A percentile compares a stretch with the other conserved stretches of the same genome.
Conservation (phyloP, 2,888 invertebrate genomes). For the Eupelmus urozonus region DNA sequence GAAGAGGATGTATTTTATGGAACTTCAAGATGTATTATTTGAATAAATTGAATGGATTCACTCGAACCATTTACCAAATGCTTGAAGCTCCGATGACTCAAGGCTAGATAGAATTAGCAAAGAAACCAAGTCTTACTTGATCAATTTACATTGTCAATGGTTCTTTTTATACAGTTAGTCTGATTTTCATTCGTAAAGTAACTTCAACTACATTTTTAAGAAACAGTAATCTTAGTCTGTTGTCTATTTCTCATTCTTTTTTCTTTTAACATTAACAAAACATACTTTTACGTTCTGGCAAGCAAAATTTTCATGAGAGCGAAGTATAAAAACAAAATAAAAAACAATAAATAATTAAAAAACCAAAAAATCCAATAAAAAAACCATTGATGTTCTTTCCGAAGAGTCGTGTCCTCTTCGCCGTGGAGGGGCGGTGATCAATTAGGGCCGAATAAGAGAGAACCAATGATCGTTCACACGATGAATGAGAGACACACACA, state of each 20-base stretch:
- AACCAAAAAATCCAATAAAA: constrained; percentile 68
- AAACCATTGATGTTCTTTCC: constrained; percentile 77
- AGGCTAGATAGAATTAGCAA: constrained; percentile 31
- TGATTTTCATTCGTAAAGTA: constrained; percentile 38
- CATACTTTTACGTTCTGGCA: constrained; percentile 65
- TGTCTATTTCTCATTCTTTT: constrained; percentile 62
- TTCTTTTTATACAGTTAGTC: constrained; percentile 26
- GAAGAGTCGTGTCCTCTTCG: constrained; percentile 78
- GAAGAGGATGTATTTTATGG: constrained; percentile 30
- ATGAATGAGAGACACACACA: constrained; percentile 66
- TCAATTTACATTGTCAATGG: constrained; percentile 74
- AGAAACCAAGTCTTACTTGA: constrained; percentile 76
- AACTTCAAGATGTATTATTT: constrained; percentile 13
- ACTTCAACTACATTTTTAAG: constrained; percentile 40
- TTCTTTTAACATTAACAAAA: constrained; percentile 62
- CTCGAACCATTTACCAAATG: constrained; percentile 1
- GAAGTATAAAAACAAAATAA: constrained; percentile 50
- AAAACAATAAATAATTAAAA: constrained; percentile 44
- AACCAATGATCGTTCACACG: constrained; percentile 60
- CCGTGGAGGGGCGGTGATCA: constrained; percentile 74
- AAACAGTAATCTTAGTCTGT: constrained; percentile 60
- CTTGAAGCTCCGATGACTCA: constrained; percentile 24
- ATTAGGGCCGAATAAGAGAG: constrained; percentile 69
- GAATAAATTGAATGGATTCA: constrained; percentile 1
- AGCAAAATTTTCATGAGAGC: constrained; percentile 62